Evolutionary conservation across 2,113 vertebrate species (phyloP), one percentile per base, ranked within the genome.

Genomic region (Rhabdomys dilectus): DNA sequence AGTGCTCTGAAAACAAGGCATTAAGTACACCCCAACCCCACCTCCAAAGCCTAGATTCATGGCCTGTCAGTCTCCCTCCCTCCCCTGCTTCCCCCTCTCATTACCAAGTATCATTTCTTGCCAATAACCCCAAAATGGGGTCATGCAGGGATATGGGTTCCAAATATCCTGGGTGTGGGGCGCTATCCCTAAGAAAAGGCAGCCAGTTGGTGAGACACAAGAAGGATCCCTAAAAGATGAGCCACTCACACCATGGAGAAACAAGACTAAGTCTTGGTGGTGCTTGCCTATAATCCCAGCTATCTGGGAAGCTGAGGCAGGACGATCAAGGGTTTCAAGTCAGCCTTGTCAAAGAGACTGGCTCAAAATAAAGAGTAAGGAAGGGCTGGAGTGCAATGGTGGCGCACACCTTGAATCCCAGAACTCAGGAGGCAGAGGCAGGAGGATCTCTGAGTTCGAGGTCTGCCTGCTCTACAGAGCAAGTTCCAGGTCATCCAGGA

Each of bases 31-130:
- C 68, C 68, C 3, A 34, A 22, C 36, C 88, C 84, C 60, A 42
- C 34, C 29, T 58, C 45, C 80, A 78, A 91, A 60, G 62, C 85
- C 68, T 70, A 29, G 73, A 60, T 75, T 87, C 72, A 4, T 48
- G 45, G 77, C 84, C 89, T 77, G 60, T 9, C 73, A 11, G 22
- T 39, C 56, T 58, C 36, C 22, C 34, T 17, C 31, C 42, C 7
- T 72, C 66, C 5, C 62, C 53, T 62, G 31, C 53, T 62, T 56
- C 12, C 53, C 45, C 17, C 60, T 62, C 29, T 31, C 42, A 22
- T 86, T 76, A 90, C 85, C 73, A 85, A 75, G 64, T 19, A 77
- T 77, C 16, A 29, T 21, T 93, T 91, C 88, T 88, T 93, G 91
- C 76, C 80, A 94, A 56, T 89, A 85, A 94, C 56, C 72, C 86